Evolutionary conservation across 2,113 vertebrate genomes (phyloP).

Genomic region (Perognathus longimembris): DNA sequence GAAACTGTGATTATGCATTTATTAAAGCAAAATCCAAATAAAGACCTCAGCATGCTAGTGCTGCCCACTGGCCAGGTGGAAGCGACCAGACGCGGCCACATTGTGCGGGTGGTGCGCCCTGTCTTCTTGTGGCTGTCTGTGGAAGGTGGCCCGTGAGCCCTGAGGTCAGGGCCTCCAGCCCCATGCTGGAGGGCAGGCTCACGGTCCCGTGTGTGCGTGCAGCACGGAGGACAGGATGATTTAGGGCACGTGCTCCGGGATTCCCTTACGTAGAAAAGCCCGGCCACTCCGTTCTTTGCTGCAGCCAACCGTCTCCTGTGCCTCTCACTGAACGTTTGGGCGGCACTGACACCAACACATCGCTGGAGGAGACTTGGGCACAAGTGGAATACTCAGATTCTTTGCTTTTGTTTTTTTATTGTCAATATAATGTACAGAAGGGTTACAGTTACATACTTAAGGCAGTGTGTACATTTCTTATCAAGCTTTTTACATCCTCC

Average conservation of each 20-base stretch:
- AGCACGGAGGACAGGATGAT: background rate
- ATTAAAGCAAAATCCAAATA: background rate
- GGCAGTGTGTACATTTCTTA: too few relatives aligned
- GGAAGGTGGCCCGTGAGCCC: too few relatives aligned
- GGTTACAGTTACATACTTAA: too few relatives aligned
- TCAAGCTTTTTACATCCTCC: too few relatives aligned
- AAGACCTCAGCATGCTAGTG: accelerated
- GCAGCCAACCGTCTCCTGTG: background rate
- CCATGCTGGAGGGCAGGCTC: background rate
- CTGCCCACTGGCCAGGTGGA: background rate
- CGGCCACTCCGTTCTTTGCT: background rate
- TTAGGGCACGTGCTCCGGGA: conserved; percentile 2
- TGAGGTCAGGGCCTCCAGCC: background rate
- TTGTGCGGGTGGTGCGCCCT: background rate
- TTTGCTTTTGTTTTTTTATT: too few relatives aligned
- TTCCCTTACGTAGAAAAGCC: conserved; percentile 56
- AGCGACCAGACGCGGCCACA: background rate
- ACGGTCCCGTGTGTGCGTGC: background rate
- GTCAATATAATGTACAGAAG: too few relatives aligned
- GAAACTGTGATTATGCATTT: background rate
- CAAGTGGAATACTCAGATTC: accelerated
- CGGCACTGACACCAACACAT: background rate
- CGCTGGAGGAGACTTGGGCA: background rate
- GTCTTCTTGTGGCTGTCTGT: background rate
- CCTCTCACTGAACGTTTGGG: background rate